Percentiles rank a stretch among this genome's conserved stretches.
Evolutionary conservation across 2,113 vertebrate genomes (phyloP).

Genomic region (Okapia johnstoni): DNA sequence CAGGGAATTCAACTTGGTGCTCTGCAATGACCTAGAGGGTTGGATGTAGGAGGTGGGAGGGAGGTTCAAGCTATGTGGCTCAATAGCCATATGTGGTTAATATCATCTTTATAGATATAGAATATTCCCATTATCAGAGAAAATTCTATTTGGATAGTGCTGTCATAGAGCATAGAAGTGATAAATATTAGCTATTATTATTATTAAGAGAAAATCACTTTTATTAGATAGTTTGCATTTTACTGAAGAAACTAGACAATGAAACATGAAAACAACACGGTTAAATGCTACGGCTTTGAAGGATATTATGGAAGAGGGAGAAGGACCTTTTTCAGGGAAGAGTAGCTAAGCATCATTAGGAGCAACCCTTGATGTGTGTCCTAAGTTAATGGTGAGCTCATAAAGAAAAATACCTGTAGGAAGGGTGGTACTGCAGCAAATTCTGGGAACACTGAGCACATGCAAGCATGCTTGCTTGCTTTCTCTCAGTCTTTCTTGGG

Average conservation of each 20-base stretch:
- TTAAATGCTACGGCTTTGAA: not conserved
- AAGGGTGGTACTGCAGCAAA: not conserved
- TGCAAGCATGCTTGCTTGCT: not conserved
- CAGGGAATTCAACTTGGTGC: too few relatives aligned
- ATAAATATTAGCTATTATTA: not conserved
- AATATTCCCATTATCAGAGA: not conserved
- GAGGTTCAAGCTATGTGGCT: not conserved
- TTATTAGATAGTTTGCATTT: not conserved
- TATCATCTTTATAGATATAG: not conserved
- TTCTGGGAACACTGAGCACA: rapidly evolving
- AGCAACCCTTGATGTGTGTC: not conserved
- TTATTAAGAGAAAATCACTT: not conserved
- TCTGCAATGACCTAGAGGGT: too few relatives aligned
- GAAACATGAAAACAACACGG: not conserved
- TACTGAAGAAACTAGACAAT: not conserved
- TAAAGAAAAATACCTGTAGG: rapidly evolving
- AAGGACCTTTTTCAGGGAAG: not conserved
- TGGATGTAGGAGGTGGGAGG: too few relatives aligned
- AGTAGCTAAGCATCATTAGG: too few relatives aligned
- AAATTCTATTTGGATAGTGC: not conserved
- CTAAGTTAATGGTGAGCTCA: not conserved
- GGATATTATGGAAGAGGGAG: too few relatives aligned
- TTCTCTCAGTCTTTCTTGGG: rapidly evolving
- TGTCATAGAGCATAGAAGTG: not conserved
- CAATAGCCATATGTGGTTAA: too few relatives aligned